Percentiles rank a stretch among this genome's conserved stretches.
These are phyloP conservation scores for Zoanthus solanderi DNA, from an alignment of 92 coral and sea anemone species.

Conservation along the genomic window DNA sequence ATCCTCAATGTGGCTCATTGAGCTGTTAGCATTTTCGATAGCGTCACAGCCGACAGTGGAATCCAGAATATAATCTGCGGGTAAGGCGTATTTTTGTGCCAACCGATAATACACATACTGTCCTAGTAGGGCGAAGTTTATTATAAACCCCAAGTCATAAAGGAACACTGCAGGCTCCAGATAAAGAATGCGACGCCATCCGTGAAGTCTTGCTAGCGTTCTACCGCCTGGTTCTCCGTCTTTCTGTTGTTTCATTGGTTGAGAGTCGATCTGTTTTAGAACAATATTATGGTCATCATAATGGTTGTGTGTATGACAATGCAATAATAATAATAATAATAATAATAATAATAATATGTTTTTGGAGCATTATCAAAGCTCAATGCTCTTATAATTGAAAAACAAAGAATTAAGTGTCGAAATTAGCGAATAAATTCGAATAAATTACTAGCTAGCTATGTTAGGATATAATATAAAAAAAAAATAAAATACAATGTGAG, in stretches of 20 bases:
- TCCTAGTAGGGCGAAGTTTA: constrained; percentile 57
- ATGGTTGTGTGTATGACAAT: too few species aligned
- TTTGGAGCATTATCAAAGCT: too few species aligned
- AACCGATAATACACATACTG: constrained; percentile 67
- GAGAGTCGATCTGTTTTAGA: not conserved
- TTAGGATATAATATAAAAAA: too few species aligned
- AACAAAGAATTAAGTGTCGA: too few species aligned
- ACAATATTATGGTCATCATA: not conserved
- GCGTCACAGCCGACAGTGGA: constrained; percentile 11
- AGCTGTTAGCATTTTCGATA: not conserved
- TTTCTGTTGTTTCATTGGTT: constrained; percentile 10
- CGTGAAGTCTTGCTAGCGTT: not conserved
- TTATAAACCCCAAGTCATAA: constrained; percentile 42
- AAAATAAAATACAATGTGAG: too few species aligned
- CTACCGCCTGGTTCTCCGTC: not conserved
- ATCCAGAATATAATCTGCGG: constrained; percentile 50
- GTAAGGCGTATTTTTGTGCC: constrained; percentile 64
- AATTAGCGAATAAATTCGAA: too few species aligned
- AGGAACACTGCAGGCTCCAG: not conserved
- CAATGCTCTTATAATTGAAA: too few species aligned
- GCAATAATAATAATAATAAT: too few species aligned
- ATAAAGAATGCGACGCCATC: constrained; percentile 25
- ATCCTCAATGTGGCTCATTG: not conserved
- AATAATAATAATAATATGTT: too few species aligned
- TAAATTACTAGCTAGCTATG: too few species aligned